A percentile compares a stretch with the other conserved stretches of the same genome.
Conservation (phyloP, 2,113 vertebrate species). For the Eulacestoma nigropectus region DNA sequence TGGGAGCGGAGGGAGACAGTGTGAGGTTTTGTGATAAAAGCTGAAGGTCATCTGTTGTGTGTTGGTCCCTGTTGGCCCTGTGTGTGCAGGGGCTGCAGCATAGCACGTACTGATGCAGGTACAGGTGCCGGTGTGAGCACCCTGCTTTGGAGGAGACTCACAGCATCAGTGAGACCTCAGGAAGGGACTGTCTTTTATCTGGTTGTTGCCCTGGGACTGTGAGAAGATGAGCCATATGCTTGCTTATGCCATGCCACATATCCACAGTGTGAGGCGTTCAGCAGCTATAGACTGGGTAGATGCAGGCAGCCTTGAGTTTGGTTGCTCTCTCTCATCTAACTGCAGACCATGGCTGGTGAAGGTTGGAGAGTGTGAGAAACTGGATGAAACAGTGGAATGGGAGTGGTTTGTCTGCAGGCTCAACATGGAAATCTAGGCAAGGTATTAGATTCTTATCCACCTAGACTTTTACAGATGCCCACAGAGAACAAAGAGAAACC, state of each 20-base stretch:
- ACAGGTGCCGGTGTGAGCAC: not conserved
- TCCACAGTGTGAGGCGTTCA: not conserved
- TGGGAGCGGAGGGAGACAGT: not conserved
- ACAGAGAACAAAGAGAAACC: not conserved
- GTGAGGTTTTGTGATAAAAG: not conserved
- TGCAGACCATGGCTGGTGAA: not conserved
- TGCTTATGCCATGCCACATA: accelerated
- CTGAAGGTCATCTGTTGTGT: not conserved
- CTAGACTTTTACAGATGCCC: not conserved
- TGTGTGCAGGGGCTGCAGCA: not conserved
- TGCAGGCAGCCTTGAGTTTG: not conserved
- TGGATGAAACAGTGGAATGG: not conserved
- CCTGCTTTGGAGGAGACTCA: not conserved
- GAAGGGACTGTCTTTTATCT: not conserved
- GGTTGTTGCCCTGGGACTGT: not conserved
- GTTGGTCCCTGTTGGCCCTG: not conserved
- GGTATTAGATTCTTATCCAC: not conserved
- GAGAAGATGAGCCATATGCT: not conserved
- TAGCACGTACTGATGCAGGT: not conserved
- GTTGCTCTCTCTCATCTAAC: not conserved
- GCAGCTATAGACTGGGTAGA: not conserved
- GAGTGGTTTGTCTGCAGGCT: not conserved
- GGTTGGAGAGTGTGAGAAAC: not conserved
- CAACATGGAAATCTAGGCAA: not conserved
- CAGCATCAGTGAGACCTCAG: not conserved